These are phyloP conservation scores for Flexamia atlantica DNA, from an alignment of 2,888 invertebrate genomes.

Conservation along the genomic window DNA sequence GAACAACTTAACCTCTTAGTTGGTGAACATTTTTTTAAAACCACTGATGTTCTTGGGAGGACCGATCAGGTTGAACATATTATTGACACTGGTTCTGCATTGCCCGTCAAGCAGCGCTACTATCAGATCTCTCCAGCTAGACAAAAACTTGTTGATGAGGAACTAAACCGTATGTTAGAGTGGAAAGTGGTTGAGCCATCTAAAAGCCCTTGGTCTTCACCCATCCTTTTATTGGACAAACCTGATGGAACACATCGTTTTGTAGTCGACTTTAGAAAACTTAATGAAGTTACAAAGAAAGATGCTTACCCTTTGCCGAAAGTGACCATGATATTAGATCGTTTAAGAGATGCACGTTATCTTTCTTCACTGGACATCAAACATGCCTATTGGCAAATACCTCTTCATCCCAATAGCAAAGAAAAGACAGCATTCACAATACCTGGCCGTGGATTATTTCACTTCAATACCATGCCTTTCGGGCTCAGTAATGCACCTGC, in stretches of 20 bases:
- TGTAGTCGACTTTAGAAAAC: constrained; percentile 65
- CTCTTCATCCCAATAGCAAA: constrained; percentile 66
- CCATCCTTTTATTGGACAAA: constrained; percentile 69
- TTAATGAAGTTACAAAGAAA: constrained; percentile 66
- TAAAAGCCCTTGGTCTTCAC: constrained; percentile 69
- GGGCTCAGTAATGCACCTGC: no score
- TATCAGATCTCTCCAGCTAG: constrained; percentile 57
- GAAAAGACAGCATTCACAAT: no score
- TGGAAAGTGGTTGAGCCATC: constrained; percentile 69
- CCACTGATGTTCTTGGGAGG: constrained; percentile 5
- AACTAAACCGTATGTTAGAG: constrained; percentile 68
- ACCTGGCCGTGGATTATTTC: no score
- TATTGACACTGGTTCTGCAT: constrained; percentile 54
- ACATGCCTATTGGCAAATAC: no score
- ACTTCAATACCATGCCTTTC: no score
- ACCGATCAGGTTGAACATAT: background rate
- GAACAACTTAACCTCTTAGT: background rate
- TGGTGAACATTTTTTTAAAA: background rate
- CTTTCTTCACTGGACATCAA: constrained; percentile 64
- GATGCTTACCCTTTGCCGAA: no score
- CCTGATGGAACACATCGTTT: constrained; percentile 66
- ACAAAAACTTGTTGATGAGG: constrained; percentile 64
- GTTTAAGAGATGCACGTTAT: constrained; percentile 60
- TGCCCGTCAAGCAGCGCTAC: constrained; percentile 48
- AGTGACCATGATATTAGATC: constrained; percentile 64